Conservation (phyloP, 1,140 invertebrate species). For the Sarcophaga bullata region DNA sequence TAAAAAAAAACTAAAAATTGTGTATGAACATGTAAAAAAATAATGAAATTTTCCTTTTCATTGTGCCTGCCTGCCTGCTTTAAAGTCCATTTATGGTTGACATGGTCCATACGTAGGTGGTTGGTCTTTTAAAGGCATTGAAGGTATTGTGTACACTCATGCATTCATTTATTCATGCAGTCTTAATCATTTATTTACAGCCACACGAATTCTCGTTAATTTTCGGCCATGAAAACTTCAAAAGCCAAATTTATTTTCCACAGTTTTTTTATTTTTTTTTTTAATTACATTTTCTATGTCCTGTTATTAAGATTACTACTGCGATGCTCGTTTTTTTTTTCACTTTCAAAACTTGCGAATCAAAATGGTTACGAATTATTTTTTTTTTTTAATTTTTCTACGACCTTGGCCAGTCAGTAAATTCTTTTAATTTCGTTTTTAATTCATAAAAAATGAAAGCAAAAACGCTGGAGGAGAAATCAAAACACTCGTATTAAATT, state of each 20-base stretch:
- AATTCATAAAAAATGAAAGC: neutral
- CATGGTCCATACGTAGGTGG: neutral
- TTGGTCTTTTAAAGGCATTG: slow-evolving; percentile 1
- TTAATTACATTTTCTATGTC: slow-evolving; percentile 16
- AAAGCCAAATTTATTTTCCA: neutral
- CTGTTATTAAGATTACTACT: neutral
- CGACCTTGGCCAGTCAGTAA: neutral
- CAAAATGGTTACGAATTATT: no score
- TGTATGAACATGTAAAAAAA: neutral
- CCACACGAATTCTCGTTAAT: neutral
- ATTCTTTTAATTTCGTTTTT: slow-evolving; percentile 4
- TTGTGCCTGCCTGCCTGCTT: neutral
- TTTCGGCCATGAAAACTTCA: neutral
- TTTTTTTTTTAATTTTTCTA: no score
- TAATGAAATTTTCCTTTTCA: neutral
- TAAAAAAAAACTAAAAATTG: no score
- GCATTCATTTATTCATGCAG: neutral
- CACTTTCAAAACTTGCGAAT: neutral
- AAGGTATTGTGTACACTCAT: neutral
- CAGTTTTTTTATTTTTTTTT: no score
- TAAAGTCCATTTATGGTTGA: neutral
- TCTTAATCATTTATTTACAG: no score
- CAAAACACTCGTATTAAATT: neutral
- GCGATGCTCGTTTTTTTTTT: neutral
- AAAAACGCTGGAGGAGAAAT: no score